Percentiles rank a stretch among this genome's conserved stretches.
phyloP scores from a whole-genome alignment of 2,797 vertebrate genomes.

The Aeoliscus strigatus region DNA sequence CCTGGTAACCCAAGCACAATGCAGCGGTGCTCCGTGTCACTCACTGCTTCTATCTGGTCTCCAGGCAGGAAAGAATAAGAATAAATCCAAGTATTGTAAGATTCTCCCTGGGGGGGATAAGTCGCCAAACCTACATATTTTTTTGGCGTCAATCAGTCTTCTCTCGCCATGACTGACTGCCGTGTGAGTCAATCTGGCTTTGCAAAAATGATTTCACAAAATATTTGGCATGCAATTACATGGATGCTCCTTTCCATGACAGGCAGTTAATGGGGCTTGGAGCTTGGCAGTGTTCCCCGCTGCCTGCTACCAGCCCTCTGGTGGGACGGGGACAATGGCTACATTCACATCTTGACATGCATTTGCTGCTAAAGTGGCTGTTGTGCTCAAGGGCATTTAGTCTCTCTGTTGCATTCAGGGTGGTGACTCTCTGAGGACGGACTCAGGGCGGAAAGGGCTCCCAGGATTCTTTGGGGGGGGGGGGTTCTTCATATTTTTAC shows the following conservation, averaged over 20 bases:
- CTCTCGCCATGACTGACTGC: conserved; percentile 20
- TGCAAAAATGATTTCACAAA: conserved; percentile 43
- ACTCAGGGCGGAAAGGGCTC: conserved; percentile 41
- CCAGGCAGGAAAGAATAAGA: conserved; percentile 37
- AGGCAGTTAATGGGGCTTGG: conserved; percentile 46
- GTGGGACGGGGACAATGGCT: conserved; percentile 66
- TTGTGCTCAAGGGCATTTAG: conserved; percentile 70
- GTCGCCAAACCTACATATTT: conserved; percentile 26
- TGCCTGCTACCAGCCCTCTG: conserved; percentile 41
- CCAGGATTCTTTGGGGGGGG: conserved; percentile 25
- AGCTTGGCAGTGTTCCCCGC: conserved; percentile 51
- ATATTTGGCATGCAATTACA: conserved; percentile 72
- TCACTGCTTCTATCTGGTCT: conserved; percentile 33
- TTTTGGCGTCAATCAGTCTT: conserved; percentile 20
- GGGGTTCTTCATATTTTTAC: conserved; percentile 45
- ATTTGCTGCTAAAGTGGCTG: conserved; percentile 74
- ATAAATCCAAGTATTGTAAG: conserved; percentile 28
- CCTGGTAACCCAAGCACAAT: conserved; percentile 71
- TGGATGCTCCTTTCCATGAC: conserved; percentile 58
- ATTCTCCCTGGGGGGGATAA: conserved; percentile 16
- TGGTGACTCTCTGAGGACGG: conserved; percentile 53
- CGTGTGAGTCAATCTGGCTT: conserved; percentile 39
- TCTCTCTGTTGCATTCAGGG: conserved; percentile 49
- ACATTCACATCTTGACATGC: conserved; percentile 77
- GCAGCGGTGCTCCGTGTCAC: conserved; percentile 60